Evolutionary conservation across 2,113 vertebrate genomes (phyloP).

Genomic region (Anoura caudifer): DNA sequence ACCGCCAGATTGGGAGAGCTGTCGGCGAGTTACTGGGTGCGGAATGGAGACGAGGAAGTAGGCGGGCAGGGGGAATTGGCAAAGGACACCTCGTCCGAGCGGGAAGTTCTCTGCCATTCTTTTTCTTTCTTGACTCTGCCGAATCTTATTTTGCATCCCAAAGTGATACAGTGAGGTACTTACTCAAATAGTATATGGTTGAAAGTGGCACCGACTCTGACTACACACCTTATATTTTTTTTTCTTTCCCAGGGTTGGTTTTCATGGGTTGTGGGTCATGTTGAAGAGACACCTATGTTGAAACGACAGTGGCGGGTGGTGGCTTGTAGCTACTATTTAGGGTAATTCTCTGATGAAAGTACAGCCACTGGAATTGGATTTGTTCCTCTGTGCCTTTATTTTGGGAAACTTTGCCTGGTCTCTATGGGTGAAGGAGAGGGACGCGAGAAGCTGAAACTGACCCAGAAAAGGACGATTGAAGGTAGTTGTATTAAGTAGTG

Average conservation of each 20-base stretch:
- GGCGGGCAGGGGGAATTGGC: not conserved
- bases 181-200: not conserved
- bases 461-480: conserved; percentile 63
- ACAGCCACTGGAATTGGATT: conserved; percentile 36
- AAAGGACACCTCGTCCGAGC: not conserved
- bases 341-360: conserved; percentile 51
- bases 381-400: conserved; percentile 68
- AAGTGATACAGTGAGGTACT: not conserved
- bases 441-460: conserved; percentile 50
- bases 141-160: not conserved
- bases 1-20: too few species aligned
- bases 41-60: not conserved
- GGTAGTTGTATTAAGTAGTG: not conserved
- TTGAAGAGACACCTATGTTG: not conserved
- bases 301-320: not conserved
- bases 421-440: conserved; percentile 12
- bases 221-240: not conserved
- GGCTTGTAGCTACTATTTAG: conserved; percentile 28
- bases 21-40: not conserved
- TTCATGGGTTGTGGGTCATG: not conserved
- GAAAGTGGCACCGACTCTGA: not conserved
- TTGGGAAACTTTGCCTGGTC: conserved; percentile 62
- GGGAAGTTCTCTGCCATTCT: not conserved
- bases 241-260: not conserved
- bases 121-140: not conserved